Evolutionary conservation across 2,113 vertebrate species (phyloP), one percentile per base, ranked within the genome.

Genomic region (Phyllostomus hastatus): DNA sequence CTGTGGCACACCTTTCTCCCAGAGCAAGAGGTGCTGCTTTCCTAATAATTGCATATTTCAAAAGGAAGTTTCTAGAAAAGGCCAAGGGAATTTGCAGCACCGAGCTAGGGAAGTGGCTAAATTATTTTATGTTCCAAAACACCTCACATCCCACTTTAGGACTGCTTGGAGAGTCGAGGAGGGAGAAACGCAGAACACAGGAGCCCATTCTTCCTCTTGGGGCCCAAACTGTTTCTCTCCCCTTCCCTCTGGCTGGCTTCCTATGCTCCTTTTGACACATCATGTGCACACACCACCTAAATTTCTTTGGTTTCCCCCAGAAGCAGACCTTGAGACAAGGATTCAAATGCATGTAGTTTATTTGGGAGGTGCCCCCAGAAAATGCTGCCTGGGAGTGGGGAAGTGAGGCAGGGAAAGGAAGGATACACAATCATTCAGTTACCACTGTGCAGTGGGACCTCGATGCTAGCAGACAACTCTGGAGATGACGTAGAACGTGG

Each of bases 21-120:
- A 88, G 72, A 95, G 22, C 48, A 88, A 80, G 66, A 87, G 52
- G 38, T 52, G 80, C 9, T 41, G 79, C 22, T 90, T 19, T 7
- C 31, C 48, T 84, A 75, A 15, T 43, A 72, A 86, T 11, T 85
- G 54, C 38, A 11, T 69, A 79, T 87, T 87, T 94, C 88, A 72
- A 28, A 87, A 41, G 22, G 26, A 82, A 95, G 82, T 8, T 82
- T 91, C 93, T 96, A 31, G 22, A 92, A 95, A n/a, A 50, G 31
- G 83, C 61, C 50, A 84, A 66, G n/a, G 88, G 59, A 82, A 43
- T 88, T 28, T 64, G 24, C 20, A 81, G 4, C 38, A 82, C 48
- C 41, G 84, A 46, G 14, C 48, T 22, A 69, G 3, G n/a, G 31
- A 52, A 33, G 8, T 79, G 28, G 48, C 35, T 87, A 54, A 90